A percentile compares a stretch with the other conserved stretches of the same genome.
Conservation (phyloP, 2,113 vertebrate genomes). For the Galbula dea region DNA sequence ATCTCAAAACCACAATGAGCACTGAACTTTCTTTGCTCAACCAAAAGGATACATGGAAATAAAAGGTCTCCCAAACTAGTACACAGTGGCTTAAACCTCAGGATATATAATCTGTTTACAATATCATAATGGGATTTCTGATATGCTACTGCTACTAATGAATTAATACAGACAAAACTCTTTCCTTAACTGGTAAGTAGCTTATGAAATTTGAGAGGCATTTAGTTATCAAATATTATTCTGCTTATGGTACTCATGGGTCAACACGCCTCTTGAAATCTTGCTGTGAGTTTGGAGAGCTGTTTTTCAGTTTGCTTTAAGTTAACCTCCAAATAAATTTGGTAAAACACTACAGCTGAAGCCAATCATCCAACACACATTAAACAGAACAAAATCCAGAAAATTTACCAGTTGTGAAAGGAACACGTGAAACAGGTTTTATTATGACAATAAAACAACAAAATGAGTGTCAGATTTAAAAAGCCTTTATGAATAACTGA, state of each 20-base stretch:
- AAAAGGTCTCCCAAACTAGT: not conserved
- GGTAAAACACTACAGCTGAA: not conserved
- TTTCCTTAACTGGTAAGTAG: not conserved
- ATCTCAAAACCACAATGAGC: not conserved
- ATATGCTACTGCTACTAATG: not conserved
- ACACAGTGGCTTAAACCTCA: not conserved
- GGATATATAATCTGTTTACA: not conserved
- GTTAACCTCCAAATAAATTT: not conserved
- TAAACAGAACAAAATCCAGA: not conserved
- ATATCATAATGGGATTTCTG: not conserved
- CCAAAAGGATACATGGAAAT: not conserved
- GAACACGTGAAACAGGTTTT: not conserved
- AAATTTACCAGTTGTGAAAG: not conserved
- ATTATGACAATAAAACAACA: not conserved
- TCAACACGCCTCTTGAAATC: not conserved
- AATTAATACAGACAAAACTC: not conserved
- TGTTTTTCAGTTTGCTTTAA: not conserved
- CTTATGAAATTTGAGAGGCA: not conserved
- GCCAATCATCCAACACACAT: not conserved
- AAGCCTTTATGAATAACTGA: not conserved
- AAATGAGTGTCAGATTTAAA: not conserved
- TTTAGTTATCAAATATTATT: not conserved
- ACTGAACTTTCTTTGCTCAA: not conserved
- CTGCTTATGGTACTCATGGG: not conserved
- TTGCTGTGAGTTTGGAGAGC: not conserved